These are phyloP conservation scores for Gila robusta DNA, from an alignment of 2,797 vertebrate species.

Conservation along the genomic window DNA sequence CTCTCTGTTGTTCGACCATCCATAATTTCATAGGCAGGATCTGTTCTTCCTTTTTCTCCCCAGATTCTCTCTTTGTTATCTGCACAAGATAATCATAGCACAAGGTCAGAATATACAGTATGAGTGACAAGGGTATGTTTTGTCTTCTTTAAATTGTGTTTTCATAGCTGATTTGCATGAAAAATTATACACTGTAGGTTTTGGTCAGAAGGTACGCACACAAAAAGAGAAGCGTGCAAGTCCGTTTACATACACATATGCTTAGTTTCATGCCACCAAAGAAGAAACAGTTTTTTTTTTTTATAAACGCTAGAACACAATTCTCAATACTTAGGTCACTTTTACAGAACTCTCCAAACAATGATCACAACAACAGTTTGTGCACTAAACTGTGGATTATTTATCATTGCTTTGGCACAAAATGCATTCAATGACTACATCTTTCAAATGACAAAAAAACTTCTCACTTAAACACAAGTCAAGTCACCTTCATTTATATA, in stretches of 20 bases:
- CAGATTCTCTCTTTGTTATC: slow-evolving; percentile 73
- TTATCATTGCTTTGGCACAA: neutral
- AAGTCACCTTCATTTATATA: too few species aligned
- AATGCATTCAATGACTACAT: neutral
- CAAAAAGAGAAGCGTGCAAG: neutral
- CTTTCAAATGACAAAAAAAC: neutral
- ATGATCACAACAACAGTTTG: neutral
- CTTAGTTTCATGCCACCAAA: neutral
- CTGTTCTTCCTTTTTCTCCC: slow-evolving; percentile 71
- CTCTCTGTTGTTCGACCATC: slow-evolving; percentile 73
- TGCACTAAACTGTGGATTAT: neutral
- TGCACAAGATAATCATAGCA: slow-evolving; percentile 55
- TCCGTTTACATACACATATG: neutral
- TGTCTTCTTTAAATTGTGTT: neutral
- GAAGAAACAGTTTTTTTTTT: neutral
- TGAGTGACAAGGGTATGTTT: neutral
- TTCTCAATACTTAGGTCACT: neutral
- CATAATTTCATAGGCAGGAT: slow-evolving; percentile 78
- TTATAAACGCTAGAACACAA: neutral
- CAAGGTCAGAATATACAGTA: neutral
- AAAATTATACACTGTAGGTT: neutral
- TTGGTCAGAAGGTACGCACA: neutral
- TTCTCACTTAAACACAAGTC: neutral
- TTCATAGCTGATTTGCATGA: neutral
- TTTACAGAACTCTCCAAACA: neutral